Evolutionary conservation across 2,888 invertebrate genomes (phyloP), one percentile per base, ranked within the genome.

Genomic region (Scrobipalpa costella): DNA sequence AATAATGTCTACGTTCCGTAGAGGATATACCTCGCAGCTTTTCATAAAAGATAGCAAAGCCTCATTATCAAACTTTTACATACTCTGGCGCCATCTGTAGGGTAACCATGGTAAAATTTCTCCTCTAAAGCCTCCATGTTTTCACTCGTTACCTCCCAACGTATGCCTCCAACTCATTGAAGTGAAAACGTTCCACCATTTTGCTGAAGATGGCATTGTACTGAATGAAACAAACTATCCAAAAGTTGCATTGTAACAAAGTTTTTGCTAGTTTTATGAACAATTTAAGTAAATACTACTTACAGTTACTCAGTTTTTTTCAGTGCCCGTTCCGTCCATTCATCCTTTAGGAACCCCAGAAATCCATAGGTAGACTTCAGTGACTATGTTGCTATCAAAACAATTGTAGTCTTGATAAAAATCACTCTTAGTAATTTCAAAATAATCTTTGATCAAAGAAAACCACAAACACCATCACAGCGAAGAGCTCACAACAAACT

Each of bases 401-500:
- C 21, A 21, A 7, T 21, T 21, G 21, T 7, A 9, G 11, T 21
- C 8, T 49, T 49, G 7, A 1, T 7, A 9, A 52, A 17, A 1
- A 55, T 33, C n/a, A 55, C n/a, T 34, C 7, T 55, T 34, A 2
- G 1, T 33, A 5, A 34, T 55, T 15, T 15, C 6, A 8, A 15
- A 33, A 9, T 27, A 36, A 58, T 61, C 63, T 55, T 47, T 55
- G 62, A 36, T 34, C 44, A 15, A 8, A 7, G 38, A 36, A 59
- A 59, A 44, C 44, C 44, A 44, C 27, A 44, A 59, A 44, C 21
- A 60, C 49, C 49, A 77, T 71, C 81, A 76, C 80, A 66, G 72
- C 64, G 75, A 76, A 75, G 69, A 75, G 79, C 80, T 77, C 75
- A 80, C 79, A 81, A 77, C 83, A 80, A 84, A 89, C 91, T 89